Percentiles rank a stretch among this genome's conserved stretches.
Conservation (phyloP, 2,113 vertebrate species). For the Mus spicilegus region DNA sequence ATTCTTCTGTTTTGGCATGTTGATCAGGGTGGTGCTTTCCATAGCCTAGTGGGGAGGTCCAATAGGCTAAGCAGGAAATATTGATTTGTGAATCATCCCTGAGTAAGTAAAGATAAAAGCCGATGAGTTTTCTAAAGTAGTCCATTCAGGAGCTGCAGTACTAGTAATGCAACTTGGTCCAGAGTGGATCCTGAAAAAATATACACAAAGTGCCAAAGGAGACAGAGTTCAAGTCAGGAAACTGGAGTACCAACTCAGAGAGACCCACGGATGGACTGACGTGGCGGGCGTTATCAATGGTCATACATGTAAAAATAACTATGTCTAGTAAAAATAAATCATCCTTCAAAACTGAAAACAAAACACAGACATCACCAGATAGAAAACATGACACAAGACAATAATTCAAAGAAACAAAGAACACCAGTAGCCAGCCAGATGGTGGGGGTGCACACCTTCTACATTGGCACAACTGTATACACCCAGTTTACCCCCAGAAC, state of each 20-base stretch:
- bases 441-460: too few species aligned
- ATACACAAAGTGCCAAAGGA: background rate
- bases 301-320: background rate
- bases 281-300: background rate
- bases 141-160: background rate
- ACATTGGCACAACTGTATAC: too few species aligned
- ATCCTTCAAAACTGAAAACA: too few species aligned
- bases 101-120: slow-evolving; percentile 20
- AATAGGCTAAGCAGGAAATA: background rate
- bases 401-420: too few species aligned
- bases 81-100: background rate
- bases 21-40: background rate
- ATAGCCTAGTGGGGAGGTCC: background rate
- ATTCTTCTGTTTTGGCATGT: background rate
- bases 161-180: background rate
- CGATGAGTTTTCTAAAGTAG: slow-evolving; percentile 25
- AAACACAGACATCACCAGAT: too few species aligned
- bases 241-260: background rate
- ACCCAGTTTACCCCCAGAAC: background rate
- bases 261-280: background rate
- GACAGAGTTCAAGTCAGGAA: background rate
- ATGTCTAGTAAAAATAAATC: too few species aligned
- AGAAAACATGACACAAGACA: too few species aligned
- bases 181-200: background rate
- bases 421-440: too few species aligned